Conservation (phyloP, 1,140 invertebrate species). For the Zaprionus ornatus region DNA sequence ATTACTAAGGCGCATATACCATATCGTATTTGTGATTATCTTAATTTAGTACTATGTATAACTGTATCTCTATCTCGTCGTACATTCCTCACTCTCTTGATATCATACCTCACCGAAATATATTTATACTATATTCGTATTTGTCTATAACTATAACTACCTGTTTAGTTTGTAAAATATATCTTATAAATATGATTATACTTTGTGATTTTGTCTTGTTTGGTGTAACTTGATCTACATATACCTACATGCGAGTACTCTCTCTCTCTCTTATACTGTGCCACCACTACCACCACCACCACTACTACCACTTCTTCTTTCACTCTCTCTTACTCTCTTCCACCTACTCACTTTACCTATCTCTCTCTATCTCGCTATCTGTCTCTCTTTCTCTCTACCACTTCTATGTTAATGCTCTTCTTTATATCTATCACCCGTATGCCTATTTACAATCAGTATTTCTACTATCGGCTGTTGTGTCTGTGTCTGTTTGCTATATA, state of each 20-base stretch:
- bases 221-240: conserved; percentile 44
- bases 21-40: conserved; percentile 29
- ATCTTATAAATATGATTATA: conserved; percentile 23
- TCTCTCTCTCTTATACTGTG: conserved; percentile 16
- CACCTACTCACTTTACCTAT: not conserved
- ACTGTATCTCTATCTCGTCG: conserved; percentile 26
- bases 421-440: conserved; percentile 9
- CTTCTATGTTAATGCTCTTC: not conserved
- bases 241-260: conserved; percentile 31
- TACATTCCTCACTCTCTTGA: conserved; percentile 29
- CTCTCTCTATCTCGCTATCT: not conserved
- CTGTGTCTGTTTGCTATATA: conserved; percentile 8
- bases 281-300: conserved; percentile 9
- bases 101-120: conserved; percentile 18
- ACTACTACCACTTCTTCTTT: not conserved
- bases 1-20: conserved; percentile 39
- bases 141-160: conserved; percentile 41
- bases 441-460: conserved; percentile 41
- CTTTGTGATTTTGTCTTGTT: conserved; percentile 52
- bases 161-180: conserved; percentile 24
- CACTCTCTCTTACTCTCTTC: conserved; percentile 6
- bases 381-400: not conserved
- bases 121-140: conserved; percentile 25
- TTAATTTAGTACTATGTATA: conserved; percentile 8
- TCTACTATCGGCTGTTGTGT: conserved; percentile 37